A percentile compares a stretch with the other conserved stretches of the same genome.
Evolutionary conservation across 2,888 invertebrate species (phyloP).

Genomic region (Zeuzera pyrina): DNA sequence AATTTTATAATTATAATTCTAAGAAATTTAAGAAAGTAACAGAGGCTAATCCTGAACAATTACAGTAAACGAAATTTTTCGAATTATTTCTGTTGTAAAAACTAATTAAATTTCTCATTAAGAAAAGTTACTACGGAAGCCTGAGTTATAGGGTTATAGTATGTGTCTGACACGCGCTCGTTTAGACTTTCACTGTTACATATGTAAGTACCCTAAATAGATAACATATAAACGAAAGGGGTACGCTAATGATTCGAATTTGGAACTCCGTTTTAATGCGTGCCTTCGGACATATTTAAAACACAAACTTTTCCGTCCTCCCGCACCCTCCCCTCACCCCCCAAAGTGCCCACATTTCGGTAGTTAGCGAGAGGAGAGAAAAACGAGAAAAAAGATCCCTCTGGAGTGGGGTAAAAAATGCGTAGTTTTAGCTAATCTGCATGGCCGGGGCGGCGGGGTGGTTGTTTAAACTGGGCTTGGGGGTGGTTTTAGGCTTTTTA

Average conservation of each 20-base stretch:
- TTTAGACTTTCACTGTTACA: too few relatives aligned
- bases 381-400: slow-evolving; percentile 50
- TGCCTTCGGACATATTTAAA: slow-evolving; percentile 72
- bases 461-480: slow-evolving; percentile 31
- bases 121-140: too few relatives aligned
- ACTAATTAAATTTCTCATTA: too few relatives aligned
- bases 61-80: too few relatives aligned
- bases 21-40: too few relatives aligned
- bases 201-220: too few relatives aligned
- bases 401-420: slow-evolving; percentile 73
- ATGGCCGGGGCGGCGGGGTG: slow-evolving; percentile 43
- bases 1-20: too few relatives aligned
- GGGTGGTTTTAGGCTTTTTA: slow-evolving; percentile 68
- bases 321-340: slow-evolving; percentile 23
- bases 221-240: too few relatives aligned
- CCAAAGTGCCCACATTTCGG: slow-evolving; percentile 53
- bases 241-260: slow-evolving; percentile 58
- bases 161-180: too few relatives aligned
- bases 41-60: too few relatives aligned
- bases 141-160: too few relatives aligned
- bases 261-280: slow-evolving; percentile 61
- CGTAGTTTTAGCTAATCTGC: slow-evolving; percentile 80
- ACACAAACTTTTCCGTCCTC: slow-evolving; percentile 61
- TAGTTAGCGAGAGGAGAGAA: slow-evolving; percentile 53
- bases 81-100: too few relatives aligned